Percentiles rank a stretch among this genome's conserved stretches.
phyloP scores from a whole-genome alignment of 2,888 invertebrate species.

The Petrophora chlorosata region DNA sequence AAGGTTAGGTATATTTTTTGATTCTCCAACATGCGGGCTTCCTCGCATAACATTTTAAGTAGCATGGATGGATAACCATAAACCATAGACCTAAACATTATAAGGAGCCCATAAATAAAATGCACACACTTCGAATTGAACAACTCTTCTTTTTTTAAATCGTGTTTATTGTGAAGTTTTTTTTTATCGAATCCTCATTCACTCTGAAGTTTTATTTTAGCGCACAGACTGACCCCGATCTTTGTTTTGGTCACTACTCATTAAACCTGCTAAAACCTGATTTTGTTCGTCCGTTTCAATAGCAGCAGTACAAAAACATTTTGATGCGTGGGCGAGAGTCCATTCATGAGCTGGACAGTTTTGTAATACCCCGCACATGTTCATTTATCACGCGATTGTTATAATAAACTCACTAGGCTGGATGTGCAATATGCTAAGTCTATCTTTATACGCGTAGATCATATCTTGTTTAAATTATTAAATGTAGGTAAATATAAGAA shows the following conservation, averaged over 20 bases:
- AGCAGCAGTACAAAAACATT: slow-evolving; percentile 44
- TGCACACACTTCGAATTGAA: no score
- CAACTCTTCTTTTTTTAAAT: no score
- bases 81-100: no score
- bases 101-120: no score
- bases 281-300: slow-evolving; percentile 19
- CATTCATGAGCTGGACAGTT: slow-evolving; percentile 58
- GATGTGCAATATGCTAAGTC: slow-evolving; percentile 9
- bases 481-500: neutral
- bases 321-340: slow-evolving; percentile 50
- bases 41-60: no score
- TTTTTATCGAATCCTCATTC: no score
- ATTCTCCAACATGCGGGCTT: no score
- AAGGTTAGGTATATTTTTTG: no score
- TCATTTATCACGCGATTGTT: slow-evolving; percentile 39
- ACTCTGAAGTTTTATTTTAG: no score
- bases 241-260: slow-evolving; percentile 11
- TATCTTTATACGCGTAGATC: slow-evolving; percentile 9
- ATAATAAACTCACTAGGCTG: slow-evolving; percentile 29
- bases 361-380: slow-evolving; percentile 49
- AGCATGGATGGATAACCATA: no score
- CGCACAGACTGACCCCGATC: slow-evolving; percentile 8
- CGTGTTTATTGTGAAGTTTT: no score
- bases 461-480: slow-evolving; percentile 3
- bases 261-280: slow-evolving; percentile 21